phyloP scores from a whole-genome alignment of 1,140 invertebrate genomes.

The Drosophila persimilis region DNA sequence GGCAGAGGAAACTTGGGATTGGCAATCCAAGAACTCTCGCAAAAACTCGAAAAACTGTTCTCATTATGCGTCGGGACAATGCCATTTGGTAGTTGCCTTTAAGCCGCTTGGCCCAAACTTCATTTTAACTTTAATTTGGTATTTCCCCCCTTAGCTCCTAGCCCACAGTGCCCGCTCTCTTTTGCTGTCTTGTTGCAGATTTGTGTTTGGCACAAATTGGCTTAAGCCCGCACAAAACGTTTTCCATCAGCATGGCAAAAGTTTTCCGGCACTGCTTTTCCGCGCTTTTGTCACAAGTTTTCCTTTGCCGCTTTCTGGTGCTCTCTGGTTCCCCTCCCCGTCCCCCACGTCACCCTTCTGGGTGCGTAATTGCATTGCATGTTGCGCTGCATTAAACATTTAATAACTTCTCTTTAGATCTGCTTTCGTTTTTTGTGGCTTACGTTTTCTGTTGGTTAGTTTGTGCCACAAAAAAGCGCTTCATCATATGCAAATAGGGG shows the following conservation, averaged over 20 bases:
- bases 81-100: slow-evolving; percentile 47
- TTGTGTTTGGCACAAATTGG: slow-evolving; percentile 74
- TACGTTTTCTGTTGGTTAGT: slow-evolving; percentile 36
- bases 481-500: slow-evolving; percentile 25
- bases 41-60: slow-evolving; percentile 22
- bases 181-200: slow-evolving; percentile 39
- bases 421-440: slow-evolving; percentile 36
- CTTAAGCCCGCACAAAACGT: slow-evolving; percentile 76
- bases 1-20: background rate
- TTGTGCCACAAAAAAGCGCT: slow-evolving; percentile 23
- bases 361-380: slow-evolving; percentile 73
- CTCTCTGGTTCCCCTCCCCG: background rate
- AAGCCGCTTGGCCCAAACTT: slow-evolving; percentile 48
- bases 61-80: slow-evolving; percentile 47
- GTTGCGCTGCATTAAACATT: slow-evolving; percentile 79
- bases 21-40: slow-evolving; percentile 14
- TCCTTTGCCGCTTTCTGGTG: slow-evolving; percentile 16
- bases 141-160: background rate
- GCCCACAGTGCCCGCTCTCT: background rate
- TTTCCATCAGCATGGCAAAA: slow-evolving; percentile 69
- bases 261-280: slow-evolving; percentile 65
- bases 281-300: slow-evolving; percentile 77
- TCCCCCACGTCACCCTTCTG: slow-evolving; percentile 5
- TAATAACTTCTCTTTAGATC: slow-evolving; percentile 64
- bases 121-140: slow-evolving; percentile 47